Evolutionary conservation across 2,113 vertebrate species (phyloP), one percentile per base, ranked within the genome.

Genomic region (Neolamprologus ventralis): DNA sequence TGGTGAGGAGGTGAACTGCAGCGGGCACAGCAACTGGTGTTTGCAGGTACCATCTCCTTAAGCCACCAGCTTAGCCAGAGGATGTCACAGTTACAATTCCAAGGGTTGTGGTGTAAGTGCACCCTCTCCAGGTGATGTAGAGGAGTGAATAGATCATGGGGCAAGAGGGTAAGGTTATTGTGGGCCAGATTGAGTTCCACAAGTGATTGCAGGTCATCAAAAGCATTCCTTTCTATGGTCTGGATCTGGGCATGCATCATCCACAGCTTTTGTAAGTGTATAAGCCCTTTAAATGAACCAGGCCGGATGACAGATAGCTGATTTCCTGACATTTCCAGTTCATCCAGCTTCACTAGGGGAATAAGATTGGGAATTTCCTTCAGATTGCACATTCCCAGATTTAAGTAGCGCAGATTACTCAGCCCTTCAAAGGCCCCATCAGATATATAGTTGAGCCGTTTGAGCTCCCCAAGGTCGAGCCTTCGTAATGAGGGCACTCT

Each of bases 11-110:
- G 99, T 0, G 98, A 98, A 91, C 98, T 97, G 90, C 99, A 99
- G 81, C 98, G 98, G 63, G 99, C 99, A n/a, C 99, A 99, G 90
- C 98, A 99, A 87, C 98, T 99, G 45, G 98, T 99, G 84, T 99
- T 99, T 51, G 98, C 98, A 31, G 98, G 98, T 16, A 99, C 98
- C 96, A 99, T 99, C 94, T 99, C 98, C 93, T 99, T 99, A 84
- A 99, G 97, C 98, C 98, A 99, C 98, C 98, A 99, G 94, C 98
- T 99, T 53, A 99, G 97, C 99, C 99, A 99, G 84, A 99, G 96
- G 68, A 99, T 99, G 87, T 99, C 99, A 92, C 99, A 99, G 94
- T 99, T 99, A 96, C 99, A 99, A 95, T 98, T 99, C 99, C 99
- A 99, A 31, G 99, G 99, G 93, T 99, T 99, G 96, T 99, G 98